These are phyloP conservation scores for Ctenomys sociabilis DNA, from an alignment of 2,113 vertebrate species.

Conservation along the genomic window DNA sequence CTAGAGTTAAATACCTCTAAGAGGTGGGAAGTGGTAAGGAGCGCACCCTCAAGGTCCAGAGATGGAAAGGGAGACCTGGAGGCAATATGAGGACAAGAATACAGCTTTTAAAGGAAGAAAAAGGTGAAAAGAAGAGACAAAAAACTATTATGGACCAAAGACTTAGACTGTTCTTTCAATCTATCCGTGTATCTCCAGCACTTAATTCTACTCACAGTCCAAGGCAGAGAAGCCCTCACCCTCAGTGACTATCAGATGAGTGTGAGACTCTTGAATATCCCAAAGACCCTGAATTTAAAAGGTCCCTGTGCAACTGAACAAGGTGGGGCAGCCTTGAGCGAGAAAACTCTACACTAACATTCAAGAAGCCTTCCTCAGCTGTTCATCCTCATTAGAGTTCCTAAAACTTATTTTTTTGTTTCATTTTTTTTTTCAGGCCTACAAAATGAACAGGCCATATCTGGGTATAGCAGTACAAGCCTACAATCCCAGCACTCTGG, in stretches of 20 bases:
- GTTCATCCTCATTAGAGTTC: background rate
- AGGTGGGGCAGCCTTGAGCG: background rate
- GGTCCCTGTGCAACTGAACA: background rate
- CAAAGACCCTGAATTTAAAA: background rate
- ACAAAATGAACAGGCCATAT: background rate
- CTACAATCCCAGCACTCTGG: background rate
- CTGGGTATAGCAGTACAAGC: background rate
- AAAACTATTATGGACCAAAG: background rate
- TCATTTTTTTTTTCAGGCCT: background rate
- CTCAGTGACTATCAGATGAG: background rate
- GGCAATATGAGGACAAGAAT: background rate
- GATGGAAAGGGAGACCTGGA: background rate
- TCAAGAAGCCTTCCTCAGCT: constrained; percentile 1
- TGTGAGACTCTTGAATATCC: background rate
- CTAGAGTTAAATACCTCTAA: background rate
- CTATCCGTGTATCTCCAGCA: background rate
- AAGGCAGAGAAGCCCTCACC: background rate
- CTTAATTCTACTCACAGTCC: background rate
- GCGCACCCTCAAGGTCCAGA: background rate
- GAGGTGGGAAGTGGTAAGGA: background rate
- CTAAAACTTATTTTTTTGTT: background rate
- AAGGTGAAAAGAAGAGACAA: background rate
- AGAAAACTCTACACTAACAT: background rate
- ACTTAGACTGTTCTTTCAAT: background rate
- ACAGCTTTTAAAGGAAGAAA: constrained; percentile 24